These are phyloP conservation scores for Protomyctophum bolini DNA, from an alignment of 2,113 vertebrate species.

Conservation along the genomic window DNA sequence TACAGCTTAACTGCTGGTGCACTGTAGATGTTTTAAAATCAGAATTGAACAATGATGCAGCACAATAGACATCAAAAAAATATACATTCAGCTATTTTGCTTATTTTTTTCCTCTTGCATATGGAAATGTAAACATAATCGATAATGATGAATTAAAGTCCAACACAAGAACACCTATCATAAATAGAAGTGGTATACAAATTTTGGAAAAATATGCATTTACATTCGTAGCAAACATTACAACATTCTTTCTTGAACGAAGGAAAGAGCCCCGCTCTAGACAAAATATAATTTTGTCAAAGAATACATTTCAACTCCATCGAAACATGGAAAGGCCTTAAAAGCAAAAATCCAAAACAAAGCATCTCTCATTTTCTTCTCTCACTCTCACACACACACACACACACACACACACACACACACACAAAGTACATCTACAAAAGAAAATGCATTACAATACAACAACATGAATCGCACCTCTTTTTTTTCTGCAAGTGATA, in stretches of 20 bases:
- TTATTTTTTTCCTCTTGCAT: conserved; percentile 35
- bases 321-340: conserved; percentile 72
- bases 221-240: conserved; percentile 77
- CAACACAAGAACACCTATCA: conserved; percentile 60
- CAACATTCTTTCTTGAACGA: conserved; percentile 55
- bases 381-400: no score
- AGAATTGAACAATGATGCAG: conserved; percentile 42
- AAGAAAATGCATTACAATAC: conserved; percentile 38
- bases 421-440: conserved; percentile 42
- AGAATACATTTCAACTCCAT: conserved; percentile 65
- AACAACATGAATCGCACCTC: conserved; percentile 31
- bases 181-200: conserved; percentile 78
- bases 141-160: conserved; percentile 45
- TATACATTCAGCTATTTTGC: conserved; percentile 63
- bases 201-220: conserved; percentile 79
- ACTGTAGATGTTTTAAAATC: conserved; percentile 15
- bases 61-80: conserved; percentile 36
- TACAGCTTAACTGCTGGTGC: conserved; percentile 29
- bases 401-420: no score
- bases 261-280: conserved; percentile 64
- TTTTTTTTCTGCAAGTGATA: conserved; percentile 35
- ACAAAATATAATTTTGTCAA: conserved; percentile 66
- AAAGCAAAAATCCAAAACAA: conserved; percentile 52
- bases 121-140: conserved; percentile 60
- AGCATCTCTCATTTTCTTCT: no score